Conservation (phyloP, 2,797 vertebrate genomes). For the Gambelia wislizenii region DNA sequence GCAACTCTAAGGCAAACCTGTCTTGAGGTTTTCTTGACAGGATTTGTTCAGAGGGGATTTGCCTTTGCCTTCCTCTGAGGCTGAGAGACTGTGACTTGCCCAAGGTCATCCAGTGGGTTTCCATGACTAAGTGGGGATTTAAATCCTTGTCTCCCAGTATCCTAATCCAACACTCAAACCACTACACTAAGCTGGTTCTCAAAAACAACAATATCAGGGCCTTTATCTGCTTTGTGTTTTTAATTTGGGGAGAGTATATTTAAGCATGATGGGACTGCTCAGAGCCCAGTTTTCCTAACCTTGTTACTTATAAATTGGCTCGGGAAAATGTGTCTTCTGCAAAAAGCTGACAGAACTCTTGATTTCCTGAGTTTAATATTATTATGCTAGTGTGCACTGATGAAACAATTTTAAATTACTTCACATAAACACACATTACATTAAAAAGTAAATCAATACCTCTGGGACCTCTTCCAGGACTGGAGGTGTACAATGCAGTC, state of each 20-base stretch:
- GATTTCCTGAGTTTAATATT: conserved; percentile 33
- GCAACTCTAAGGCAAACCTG: no score
- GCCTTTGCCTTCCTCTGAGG: no score
- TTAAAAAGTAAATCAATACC: conserved; percentile 53
- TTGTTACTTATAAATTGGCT: conserved; percentile 10
- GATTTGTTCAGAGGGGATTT: no score
- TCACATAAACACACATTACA: conserved; percentile 29
- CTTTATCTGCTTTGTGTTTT: background rate
- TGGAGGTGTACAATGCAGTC: background rate
- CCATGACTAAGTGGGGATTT: no score
- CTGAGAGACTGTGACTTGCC: no score
- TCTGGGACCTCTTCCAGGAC: conserved; percentile 42
- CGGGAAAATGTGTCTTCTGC: conserved; percentile 41
- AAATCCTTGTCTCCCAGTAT: no score
- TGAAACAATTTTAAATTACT: conserved; percentile 50
- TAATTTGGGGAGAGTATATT: background rate
- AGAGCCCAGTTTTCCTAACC: background rate
- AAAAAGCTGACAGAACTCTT: conserved; percentile 19
- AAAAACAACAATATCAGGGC: no score
- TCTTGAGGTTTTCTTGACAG: no score
- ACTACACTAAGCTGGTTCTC: background rate
- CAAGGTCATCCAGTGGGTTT: no score
- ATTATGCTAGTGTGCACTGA: conserved; percentile 18
- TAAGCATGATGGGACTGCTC: background rate
- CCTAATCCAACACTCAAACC: background rate